Evolutionary conservation across 2,888 invertebrate genomes (phyloP).

Genomic region (Amblyteles armatorius): DNA sequence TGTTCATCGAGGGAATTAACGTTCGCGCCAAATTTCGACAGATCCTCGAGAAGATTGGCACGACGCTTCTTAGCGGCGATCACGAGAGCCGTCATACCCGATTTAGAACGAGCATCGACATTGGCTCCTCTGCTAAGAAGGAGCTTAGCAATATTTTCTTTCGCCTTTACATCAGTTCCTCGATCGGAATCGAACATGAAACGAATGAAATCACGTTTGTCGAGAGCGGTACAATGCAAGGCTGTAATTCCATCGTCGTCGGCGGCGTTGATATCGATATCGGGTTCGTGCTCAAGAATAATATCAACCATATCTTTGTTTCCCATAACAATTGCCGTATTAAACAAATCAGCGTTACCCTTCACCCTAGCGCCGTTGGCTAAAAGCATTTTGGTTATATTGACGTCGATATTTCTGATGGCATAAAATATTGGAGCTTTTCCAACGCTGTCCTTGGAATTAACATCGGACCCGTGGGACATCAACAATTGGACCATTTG

Average conservation of each 20-base stretch:
- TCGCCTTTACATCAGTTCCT: background rate
- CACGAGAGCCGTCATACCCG: background rate
- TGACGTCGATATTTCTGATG: conserved; percentile 2
- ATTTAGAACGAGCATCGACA: background rate
- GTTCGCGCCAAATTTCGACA: background rate
- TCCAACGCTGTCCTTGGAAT: background rate
- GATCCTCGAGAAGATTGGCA: background rate
- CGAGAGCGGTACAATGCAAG: conserved; percentile 15
- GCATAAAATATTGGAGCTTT: background rate
- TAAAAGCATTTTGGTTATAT: conserved; percentile 8
- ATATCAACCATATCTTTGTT: conserved; percentile 14
- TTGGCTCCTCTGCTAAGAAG: background rate
- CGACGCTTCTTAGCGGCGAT: conserved; percentile 7
- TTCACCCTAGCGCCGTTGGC: background rate
- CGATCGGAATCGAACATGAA: background rate
- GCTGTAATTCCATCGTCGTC: background rate
- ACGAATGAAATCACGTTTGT: background rate
- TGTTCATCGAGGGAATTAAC: background rate
- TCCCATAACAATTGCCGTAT: background rate
- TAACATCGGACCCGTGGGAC: background rate
- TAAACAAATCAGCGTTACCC: background rate
- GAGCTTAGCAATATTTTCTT: background rate
- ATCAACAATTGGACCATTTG: background rate
- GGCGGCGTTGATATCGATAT: background rate
- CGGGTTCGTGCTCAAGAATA: background rate